Conservation (phyloP, 2,113 vertebrate species). For the Phoenicopterus ruber region DNA sequence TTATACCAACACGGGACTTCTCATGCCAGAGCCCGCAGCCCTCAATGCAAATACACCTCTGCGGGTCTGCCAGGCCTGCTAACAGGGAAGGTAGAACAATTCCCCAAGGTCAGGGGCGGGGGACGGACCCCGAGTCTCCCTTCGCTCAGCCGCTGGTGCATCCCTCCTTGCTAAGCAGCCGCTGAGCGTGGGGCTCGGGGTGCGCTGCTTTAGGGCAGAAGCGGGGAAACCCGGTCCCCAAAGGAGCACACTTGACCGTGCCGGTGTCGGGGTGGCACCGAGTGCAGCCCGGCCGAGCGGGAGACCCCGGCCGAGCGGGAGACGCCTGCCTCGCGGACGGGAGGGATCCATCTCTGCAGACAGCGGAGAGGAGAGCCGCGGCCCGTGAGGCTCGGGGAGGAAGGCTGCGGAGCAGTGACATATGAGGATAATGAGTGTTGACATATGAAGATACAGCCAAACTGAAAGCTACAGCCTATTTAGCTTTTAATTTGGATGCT, state of each 20-base stretch:
- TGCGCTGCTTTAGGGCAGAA: background rate
- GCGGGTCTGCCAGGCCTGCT: background rate
- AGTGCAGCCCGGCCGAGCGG: too few species aligned
- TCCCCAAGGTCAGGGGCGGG: background rate
- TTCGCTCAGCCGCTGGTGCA: fast-evolving
- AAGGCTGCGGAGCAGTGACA: background rate
- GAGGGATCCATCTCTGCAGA: background rate
- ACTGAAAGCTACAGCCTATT: conserved; percentile 79
- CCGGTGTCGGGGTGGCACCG: background rate
- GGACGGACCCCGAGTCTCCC: background rate
- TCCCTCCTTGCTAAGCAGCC: background rate
- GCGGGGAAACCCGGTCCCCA: background rate
- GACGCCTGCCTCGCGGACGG: background rate
- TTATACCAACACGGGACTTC: background rate
- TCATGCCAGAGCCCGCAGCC: background rate
- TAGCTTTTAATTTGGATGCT: conserved; percentile 82
- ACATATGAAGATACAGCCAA: conserved; percentile 72
- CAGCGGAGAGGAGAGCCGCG: background rate
- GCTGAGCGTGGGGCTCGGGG: fast-evolving
- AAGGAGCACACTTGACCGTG: fast-evolving
- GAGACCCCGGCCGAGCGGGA: background rate
- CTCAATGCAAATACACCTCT: background rate
- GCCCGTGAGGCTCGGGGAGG: background rate
- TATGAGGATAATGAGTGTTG: conserved; percentile 71
- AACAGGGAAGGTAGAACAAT: background rate